phyloP scores from a whole-genome alignment of 2,113 vertebrate species.

The Pampusana beccarii region DNA sequence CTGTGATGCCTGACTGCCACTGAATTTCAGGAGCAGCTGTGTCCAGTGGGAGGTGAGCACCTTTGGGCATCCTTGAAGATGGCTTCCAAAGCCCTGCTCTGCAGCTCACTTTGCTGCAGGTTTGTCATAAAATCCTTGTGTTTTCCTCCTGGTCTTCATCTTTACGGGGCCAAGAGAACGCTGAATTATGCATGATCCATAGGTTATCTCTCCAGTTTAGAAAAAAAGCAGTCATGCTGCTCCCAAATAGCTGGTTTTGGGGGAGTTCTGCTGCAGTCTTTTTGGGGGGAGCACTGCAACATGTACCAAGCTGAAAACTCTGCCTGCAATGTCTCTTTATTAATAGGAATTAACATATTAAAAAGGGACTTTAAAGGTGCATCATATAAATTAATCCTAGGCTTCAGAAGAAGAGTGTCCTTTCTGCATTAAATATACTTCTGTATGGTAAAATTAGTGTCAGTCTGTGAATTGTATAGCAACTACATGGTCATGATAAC shows the following conservation, averaged over 20 bases:
- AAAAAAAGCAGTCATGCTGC: background rate
- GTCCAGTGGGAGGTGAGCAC: constrained; percentile 1
- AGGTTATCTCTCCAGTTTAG: background rate
- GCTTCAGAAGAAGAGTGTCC: background rate
- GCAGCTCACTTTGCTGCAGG: background rate
- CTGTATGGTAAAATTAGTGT: background rate
- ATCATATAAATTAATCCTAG: background rate
- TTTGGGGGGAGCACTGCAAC: background rate
- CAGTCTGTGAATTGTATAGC: background rate
- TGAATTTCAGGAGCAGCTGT: constrained; percentile 27
- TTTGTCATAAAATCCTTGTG: background rate
- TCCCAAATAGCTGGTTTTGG: background rate
- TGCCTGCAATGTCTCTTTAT: background rate
- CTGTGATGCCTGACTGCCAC: background rate
- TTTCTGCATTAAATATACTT: background rate
- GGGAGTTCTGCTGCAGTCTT: background rate
- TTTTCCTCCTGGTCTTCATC: background rate
- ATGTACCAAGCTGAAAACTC: background rate
- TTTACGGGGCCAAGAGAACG: background rate
- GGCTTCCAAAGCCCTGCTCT: background rate
- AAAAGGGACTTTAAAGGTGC: background rate
- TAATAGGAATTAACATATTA: background rate
- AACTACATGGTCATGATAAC: background rate
- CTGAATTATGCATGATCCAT: background rate
- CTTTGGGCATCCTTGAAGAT: constrained; percentile 24